Conservation (phyloP, 2,797 vertebrate species). For the Dallia pectoralis region DNA sequence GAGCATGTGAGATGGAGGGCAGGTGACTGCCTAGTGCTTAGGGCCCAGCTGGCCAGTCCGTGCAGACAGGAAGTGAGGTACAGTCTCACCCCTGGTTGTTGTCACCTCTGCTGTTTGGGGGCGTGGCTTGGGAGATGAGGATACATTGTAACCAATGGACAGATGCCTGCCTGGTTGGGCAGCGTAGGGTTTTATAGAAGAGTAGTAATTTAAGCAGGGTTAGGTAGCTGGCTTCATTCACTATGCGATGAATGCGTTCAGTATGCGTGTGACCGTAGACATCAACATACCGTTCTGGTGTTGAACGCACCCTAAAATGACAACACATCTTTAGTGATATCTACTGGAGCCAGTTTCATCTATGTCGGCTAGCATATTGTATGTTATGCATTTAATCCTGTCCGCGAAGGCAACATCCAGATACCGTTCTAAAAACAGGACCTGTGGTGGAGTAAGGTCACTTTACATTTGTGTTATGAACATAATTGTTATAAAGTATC, state of each 20-base stretch:
- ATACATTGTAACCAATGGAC: not conserved
- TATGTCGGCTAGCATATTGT: no score
- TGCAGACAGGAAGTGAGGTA: conserved; percentile 52
- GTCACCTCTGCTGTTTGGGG: conserved; percentile 53
- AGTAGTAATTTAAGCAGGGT: not conserved
- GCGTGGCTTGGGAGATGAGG: conserved; percentile 20
- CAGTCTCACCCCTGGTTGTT: conserved; percentile 42
- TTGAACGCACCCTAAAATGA: not conserved
- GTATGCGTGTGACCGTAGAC: not conserved
- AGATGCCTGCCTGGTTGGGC: not conserved
- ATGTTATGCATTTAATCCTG: no score
- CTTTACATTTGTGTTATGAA: not conserved
- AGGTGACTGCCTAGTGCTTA: conserved; percentile 10
- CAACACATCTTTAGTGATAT: no score
- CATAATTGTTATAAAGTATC: not conserved
- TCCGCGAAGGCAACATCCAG: no score
- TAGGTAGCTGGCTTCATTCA: not conserved
- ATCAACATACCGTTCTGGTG: not conserved
- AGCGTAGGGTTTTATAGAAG: not conserved
- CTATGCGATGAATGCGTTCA: not conserved
- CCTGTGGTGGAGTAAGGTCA: not conserved
- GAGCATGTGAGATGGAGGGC: conserved; percentile 8
- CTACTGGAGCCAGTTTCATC: no score
- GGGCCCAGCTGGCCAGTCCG: conserved; percentile 41
- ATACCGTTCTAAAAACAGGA: no score